Evolutionary conservation across 2,113 vertebrate species (phyloP).

Genomic region (Scolopax mira): DNA sequence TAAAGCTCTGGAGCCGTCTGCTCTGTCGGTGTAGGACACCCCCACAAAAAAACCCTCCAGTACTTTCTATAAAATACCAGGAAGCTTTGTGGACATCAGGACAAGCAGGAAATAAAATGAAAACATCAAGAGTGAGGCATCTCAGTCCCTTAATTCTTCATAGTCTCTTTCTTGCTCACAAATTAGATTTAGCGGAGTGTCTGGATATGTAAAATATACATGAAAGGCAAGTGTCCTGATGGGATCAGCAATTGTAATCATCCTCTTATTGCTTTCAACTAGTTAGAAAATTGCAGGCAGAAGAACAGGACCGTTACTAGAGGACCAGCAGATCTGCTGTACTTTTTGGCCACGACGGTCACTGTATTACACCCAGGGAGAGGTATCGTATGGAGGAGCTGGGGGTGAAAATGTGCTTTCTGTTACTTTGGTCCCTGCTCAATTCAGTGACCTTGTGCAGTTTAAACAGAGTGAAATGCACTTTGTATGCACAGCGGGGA

Average conservation of each 20-base stretch:
- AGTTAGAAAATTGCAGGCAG: neutral
- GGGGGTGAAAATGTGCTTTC: neutral
- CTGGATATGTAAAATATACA: neutral
- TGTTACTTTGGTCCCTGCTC: neutral
- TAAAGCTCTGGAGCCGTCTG: neutral
- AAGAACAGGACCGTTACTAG: neutral
- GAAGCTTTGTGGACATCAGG: neutral
- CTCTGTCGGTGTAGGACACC: neutral
- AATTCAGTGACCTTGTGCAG: neutral
- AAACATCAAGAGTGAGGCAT: neutral
- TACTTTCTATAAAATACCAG: neutral
- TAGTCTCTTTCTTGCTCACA: neutral
- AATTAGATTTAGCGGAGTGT: neutral
- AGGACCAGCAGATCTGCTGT: neutral
- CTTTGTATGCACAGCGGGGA: neutral
- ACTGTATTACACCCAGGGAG: rapidly evolving
- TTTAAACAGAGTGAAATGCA: neutral
- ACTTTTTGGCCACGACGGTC: neutral
- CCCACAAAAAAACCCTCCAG: neutral
- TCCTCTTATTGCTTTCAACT: neutral
- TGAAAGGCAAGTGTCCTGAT: neutral
- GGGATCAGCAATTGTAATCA: neutral
- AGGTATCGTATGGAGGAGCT: neutral
- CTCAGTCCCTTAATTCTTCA: neutral
- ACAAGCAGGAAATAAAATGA: neutral